These are phyloP conservation scores for Callionymus lyra DNA, from an alignment of 2,113 vertebrate genomes.

Conservation along the genomic window DNA sequence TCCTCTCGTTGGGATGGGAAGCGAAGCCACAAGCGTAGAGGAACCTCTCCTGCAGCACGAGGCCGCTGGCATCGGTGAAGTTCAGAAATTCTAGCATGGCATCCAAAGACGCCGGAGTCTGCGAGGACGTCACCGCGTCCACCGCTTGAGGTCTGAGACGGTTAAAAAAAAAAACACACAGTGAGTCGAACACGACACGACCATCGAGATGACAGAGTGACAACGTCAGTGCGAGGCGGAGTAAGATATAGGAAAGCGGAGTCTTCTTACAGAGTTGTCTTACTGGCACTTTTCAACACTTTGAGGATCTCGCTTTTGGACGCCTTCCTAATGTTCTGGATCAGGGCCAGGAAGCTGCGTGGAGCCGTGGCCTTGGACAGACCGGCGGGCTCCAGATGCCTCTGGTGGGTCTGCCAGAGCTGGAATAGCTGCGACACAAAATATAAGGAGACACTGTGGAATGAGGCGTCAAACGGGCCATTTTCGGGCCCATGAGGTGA, in stretches of 20 bases:
- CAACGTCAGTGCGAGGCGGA: background rate
- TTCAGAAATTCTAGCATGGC: conserved; percentile 85
- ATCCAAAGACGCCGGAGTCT: conserved; percentile 80
- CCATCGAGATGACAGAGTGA: background rate
- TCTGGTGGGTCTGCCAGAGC: conserved; percentile 73
- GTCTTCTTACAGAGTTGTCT: conserved; percentile 76
- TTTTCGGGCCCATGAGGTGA: no score
- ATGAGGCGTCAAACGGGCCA: no score
- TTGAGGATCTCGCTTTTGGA: conserved; percentile 82
- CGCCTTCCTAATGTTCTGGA: conserved; percentile 79
- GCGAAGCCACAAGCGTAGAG: conserved; percentile 92
- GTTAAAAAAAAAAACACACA: conserved; percentile 5
- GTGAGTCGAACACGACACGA: background rate
- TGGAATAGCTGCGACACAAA: conserved; percentile 66
- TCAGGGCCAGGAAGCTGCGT: conserved; percentile 79
- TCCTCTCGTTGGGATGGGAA: conserved; percentile 80
- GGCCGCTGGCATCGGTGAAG: conserved; percentile 76
- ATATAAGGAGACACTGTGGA: conserved; percentile 11
- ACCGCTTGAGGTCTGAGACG: conserved; percentile 83
- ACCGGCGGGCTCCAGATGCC: conserved; percentile 75
- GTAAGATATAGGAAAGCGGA: conserved; percentile 7
- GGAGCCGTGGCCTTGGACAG: conserved; percentile 77
- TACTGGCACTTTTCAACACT: conserved; percentile 75
- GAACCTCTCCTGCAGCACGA: conserved; percentile 85
- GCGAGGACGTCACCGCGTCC: conserved; percentile 85